Conservation (phyloP, 2,888 invertebrate genomes). For the Lymantria monacha region DNA sequence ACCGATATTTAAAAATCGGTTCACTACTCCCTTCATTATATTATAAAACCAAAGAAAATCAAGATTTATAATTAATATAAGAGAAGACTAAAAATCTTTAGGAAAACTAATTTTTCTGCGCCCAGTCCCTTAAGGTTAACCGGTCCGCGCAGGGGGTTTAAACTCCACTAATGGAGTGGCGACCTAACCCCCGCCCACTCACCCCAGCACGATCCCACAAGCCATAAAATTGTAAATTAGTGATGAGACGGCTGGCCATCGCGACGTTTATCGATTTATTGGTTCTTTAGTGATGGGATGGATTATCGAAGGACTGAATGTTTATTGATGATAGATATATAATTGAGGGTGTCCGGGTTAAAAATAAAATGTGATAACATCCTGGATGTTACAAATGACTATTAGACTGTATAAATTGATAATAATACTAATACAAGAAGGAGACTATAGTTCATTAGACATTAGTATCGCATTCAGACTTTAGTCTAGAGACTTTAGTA, state of each 20-base stretch:
- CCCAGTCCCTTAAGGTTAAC: slow-evolving; percentile 61
- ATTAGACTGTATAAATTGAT: no score
- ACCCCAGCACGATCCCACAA: slow-evolving; percentile 61
- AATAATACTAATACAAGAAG: no score
- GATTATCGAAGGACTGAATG: slow-evolving; percentile 26
- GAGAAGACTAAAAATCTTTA: neutral
- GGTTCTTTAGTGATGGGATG: slow-evolving; percentile 59
- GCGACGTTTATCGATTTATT: slow-evolving; percentile 78
- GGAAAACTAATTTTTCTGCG: slow-evolving; percentile 37
- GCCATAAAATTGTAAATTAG: slow-evolving; percentile 82
- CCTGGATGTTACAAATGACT: no score
- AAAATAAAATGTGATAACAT: no score
- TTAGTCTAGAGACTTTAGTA: no score
- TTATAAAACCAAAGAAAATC: no score
- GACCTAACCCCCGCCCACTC: slow-evolving; percentile 41
- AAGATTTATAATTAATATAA: no score
- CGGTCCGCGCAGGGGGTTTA: slow-evolving; percentile 54
- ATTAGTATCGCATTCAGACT: no score
- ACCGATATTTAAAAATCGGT: no score
- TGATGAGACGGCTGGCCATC: slow-evolving; percentile 72
- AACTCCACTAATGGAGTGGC: slow-evolving; percentile 70
- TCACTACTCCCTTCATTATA: no score
- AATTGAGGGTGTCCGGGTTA: neutral
- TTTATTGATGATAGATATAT: neutral
- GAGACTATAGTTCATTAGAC: no score